A percentile compares a stretch with the other conserved stretches of the same genome.
phyloP scores from a whole-genome alignment of 2,113 vertebrate species.

The Hypomesus transpacificus region DNA sequence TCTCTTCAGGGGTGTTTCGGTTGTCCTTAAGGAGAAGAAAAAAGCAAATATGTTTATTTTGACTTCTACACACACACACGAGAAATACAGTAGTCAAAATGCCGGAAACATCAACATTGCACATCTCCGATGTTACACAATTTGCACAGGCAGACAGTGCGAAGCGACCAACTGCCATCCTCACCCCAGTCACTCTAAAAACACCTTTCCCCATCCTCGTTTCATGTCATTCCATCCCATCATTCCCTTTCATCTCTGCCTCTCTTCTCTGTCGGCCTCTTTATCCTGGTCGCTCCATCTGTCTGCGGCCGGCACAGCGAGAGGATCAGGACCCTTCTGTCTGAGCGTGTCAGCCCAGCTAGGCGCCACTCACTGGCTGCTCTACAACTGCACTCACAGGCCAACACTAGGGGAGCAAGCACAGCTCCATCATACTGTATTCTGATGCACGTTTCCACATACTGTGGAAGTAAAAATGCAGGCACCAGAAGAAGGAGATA shows the following conservation, averaged over 20 bases:
- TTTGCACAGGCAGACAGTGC: neutral
- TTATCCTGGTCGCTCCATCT: conserved; percentile 55
- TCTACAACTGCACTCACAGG: conserved; percentile 22
- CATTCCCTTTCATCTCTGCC: conserved; percentile 31
- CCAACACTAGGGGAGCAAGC: conserved; percentile 1
- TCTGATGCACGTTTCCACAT: too few relatives aligned
- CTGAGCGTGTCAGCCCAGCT: conserved; percentile 52
- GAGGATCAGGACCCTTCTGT: conserved; percentile 67
- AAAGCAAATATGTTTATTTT: conserved; percentile 1
- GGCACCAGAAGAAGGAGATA: too few relatives aligned
- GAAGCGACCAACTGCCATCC: neutral
- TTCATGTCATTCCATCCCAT: conserved; percentile 8
- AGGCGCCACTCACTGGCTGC: conserved; percentile 29
- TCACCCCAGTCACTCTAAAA: conserved; percentile 28
- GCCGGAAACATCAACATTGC: neutral
- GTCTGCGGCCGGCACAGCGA: conserved; percentile 57
- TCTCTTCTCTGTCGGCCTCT: neutral
- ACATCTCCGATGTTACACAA: neutral
- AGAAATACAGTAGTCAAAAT: neutral
- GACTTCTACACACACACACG: neutral
- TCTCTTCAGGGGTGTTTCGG: conserved; percentile 68
- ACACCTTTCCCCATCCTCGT: neutral
- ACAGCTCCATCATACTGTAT: neutral
- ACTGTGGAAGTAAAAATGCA: too few relatives aligned
- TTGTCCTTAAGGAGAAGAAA: conserved; percentile 61